These are phyloP conservation scores for Leptodactylus fallax DNA, from an alignment of 2,797 vertebrate species.

Conservation along the genomic window DNA sequence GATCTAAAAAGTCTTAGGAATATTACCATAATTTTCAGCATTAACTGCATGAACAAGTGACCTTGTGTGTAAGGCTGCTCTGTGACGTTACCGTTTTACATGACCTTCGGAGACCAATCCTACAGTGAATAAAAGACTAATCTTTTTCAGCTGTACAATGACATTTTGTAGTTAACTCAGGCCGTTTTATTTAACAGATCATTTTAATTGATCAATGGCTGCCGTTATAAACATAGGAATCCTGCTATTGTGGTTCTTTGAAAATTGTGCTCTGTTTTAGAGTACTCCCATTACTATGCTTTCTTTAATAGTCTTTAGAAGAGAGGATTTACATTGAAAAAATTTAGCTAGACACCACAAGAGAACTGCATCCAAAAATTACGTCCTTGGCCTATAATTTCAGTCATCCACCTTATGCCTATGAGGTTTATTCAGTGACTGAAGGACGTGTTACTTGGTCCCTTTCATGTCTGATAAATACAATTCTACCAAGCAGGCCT, in stretches of 20 bases:
- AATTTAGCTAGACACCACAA: background rate
- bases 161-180: background rate
- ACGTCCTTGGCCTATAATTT: slow-evolving; percentile 35
- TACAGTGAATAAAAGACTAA: slow-evolving; percentile 4
- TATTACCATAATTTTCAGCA: slow-evolving; percentile 21
- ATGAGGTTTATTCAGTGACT: slow-evolving; percentile 27
- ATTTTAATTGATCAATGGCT: slow-evolving; percentile 22
- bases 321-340: slow-evolving; percentile 13
- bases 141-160: slow-evolving; percentile 26
- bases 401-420: slow-evolving; percentile 1
- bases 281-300: background rate
- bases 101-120: background rate
- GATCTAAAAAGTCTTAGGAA: slow-evolving; percentile 16
- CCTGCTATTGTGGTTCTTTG: slow-evolving; percentile 8
- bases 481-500: slow-evolving; percentile 77
- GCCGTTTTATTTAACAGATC: slow-evolving; percentile 28
- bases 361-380: slow-evolving; percentile 7
- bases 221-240: background rate
- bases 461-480: slow-evolving; percentile 69
- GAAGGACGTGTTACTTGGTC: slow-evolving; percentile 38
- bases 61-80: slow-evolving; percentile 17
- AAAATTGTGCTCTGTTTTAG: background rate
- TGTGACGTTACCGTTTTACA: slow-evolving; percentile 1
- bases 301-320: background rate
- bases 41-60: slow-evolving; percentile 23